Conservation (phyloP, 2,888 invertebrate species). For the Platynereis dumerilii region DNA sequence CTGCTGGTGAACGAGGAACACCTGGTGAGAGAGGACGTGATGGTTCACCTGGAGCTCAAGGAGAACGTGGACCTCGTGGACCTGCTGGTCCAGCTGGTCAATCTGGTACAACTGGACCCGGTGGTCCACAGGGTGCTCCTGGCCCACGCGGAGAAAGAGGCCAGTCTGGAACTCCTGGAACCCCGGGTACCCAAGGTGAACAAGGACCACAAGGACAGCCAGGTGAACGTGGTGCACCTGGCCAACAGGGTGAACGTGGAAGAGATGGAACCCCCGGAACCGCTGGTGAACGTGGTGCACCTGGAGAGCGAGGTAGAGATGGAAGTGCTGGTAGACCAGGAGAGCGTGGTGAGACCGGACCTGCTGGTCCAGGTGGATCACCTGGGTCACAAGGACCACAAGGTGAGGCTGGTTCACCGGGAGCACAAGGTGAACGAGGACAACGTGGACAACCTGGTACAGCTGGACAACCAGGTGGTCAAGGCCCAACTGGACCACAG, state of each 20-base stretch:
- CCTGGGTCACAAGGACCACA: slow-evolving; percentile 17
- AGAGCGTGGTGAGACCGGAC: slow-evolving; percentile 20
- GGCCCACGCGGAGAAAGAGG: slow-evolving; percentile 10
- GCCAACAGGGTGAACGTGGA: slow-evolving; percentile 25
- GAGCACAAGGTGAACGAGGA: slow-evolving; percentile 13
- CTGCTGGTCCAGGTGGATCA: slow-evolving; percentile 28
- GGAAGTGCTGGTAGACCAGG: slow-evolving; percentile 25
- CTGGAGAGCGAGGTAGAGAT: slow-evolving; percentile 15
- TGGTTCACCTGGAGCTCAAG: slow-evolving; percentile 20
- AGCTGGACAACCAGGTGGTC: slow-evolving; percentile 58
- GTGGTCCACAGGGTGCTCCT: slow-evolving; percentile 21
- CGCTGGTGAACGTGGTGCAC: slow-evolving; percentile 26
- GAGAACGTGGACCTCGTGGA: slow-evolving; percentile 15
- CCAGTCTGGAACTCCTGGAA: not conserved
- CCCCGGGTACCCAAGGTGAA: slow-evolving; percentile 5
- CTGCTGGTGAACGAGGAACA: slow-evolving; percentile 26
- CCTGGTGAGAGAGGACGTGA: slow-evolving; percentile 31
- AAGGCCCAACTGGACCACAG: slow-evolving; percentile 13
- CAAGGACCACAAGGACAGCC: slow-evolving; percentile 15
- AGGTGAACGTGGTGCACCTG: slow-evolving; percentile 3
- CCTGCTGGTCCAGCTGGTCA: slow-evolving; percentile 25
- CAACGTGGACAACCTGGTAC: slow-evolving; percentile 38
- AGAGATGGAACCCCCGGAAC: slow-evolving; percentile 18
- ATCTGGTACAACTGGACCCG: slow-evolving; percentile 15
- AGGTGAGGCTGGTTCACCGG: slow-evolving; percentile 25